phyloP scores from a whole-genome alignment of 1,140 invertebrate species.

The Pseudomyrmex concolor region DNA sequence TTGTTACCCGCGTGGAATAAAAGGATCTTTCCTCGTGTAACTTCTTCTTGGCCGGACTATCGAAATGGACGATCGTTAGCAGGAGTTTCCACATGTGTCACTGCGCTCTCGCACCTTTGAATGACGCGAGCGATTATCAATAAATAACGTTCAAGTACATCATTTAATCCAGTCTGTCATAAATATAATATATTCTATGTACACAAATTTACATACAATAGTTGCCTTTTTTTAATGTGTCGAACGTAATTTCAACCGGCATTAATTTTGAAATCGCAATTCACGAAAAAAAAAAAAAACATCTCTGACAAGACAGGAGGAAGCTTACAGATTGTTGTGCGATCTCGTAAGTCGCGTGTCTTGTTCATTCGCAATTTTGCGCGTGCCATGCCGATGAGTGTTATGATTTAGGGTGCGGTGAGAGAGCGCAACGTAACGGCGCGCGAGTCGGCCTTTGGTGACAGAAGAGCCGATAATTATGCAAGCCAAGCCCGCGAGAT shows the following conservation, averaged over 20 bases:
- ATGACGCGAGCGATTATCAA: slow-evolving; percentile 10
- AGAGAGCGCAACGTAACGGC: slow-evolving; percentile 46
- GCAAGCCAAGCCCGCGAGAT: slow-evolving; percentile 74
- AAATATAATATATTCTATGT: neutral
- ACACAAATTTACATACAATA: neutral
- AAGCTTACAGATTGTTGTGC: slow-evolving; percentile 7
- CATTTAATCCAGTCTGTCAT: neutral
- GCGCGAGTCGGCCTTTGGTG: slow-evolving; percentile 65
- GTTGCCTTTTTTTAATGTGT: neutral
- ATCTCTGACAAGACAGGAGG: too few relatives aligned
- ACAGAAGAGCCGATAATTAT: slow-evolving; percentile 72
- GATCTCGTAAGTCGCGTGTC: neutral
- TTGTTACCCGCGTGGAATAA: slow-evolving; percentile 1
- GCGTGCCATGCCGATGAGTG: slow-evolving; percentile 72
- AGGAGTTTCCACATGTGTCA: slow-evolving; percentile 69
- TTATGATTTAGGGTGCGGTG: slow-evolving; percentile 67
- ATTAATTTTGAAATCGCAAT: neutral
- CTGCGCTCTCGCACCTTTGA: slow-evolving; percentile 15
- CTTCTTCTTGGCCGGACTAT: neutral
- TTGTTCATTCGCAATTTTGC: slow-evolving; percentile 29
- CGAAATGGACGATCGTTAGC: slow-evolving; percentile 21
- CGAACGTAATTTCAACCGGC: neutral
- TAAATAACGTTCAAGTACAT: slow-evolving; percentile 27
- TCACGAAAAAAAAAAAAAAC: neutral
- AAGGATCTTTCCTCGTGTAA: slow-evolving; percentile 29